Evolutionary conservation across 2,888 invertebrate genomes (phyloP).

Genomic region (Morpho helenor): DNA sequence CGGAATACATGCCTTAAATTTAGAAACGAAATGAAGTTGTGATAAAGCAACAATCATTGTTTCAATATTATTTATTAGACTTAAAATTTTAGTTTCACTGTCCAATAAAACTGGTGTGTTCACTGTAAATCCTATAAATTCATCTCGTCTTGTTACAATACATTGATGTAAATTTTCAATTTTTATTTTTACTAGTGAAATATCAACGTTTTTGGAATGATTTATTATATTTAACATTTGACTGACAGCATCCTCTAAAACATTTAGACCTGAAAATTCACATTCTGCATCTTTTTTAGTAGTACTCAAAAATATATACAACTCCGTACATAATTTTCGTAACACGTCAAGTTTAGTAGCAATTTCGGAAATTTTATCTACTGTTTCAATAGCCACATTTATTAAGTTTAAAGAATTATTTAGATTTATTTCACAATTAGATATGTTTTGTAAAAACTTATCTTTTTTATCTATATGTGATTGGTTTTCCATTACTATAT

Average conservation of each 20-base stretch:
- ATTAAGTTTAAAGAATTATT: conserved; percentile 49
- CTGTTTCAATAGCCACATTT: conserved; percentile 49
- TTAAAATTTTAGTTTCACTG: conserved; percentile 53
- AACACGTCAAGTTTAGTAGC: conserved; percentile 52
- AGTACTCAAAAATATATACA: conserved; percentile 35
- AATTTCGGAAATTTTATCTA: conserved; percentile 53
- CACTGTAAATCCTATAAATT: conserved; percentile 50
- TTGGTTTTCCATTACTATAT: conserved; percentile 64
- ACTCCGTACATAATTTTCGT: conserved; percentile 47
- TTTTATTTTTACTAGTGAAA: conserved; percentile 47
- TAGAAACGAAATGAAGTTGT: conserved; percentile 34
- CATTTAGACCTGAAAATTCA: conserved; percentile 30
- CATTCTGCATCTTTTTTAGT: conserved; percentile 19
- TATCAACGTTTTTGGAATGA: conserved; percentile 44
- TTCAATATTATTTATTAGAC: conserved; percentile 56
- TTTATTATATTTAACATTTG: conserved; percentile 49
- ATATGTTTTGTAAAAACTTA: conserved; percentile 49
- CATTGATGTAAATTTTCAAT: conserved; percentile 54
- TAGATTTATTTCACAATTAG: conserved; percentile 54
- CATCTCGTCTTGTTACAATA: conserved; percentile 51
- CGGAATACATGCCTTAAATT: too few relatives aligned
- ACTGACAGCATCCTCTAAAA: conserved; percentile 42
- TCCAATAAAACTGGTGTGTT: conserved; percentile 38
- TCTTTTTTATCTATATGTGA: conserved; percentile 54
- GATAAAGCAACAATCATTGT: conserved; percentile 33